Evolutionary conservation across 2,113 vertebrate genomes (phyloP).

Genomic region (Polypterus bichir): DNA sequence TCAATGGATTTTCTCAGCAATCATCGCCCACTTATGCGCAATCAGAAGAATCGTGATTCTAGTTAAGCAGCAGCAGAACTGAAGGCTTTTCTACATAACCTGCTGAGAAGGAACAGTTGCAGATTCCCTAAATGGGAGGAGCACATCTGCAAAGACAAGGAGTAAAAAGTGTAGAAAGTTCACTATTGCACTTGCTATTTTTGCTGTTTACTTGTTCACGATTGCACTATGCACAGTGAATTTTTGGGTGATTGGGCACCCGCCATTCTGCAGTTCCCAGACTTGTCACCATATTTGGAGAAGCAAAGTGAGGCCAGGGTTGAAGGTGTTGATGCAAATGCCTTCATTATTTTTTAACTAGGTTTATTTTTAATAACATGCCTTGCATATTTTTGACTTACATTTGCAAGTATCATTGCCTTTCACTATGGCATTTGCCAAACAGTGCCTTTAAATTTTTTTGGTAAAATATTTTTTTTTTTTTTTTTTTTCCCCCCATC

Average conservation of each 20-base stretch:
- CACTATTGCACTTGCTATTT: constrained; percentile 96
- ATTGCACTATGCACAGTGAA: constrained; percentile 92
- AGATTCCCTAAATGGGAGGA: constrained; percentile 39
- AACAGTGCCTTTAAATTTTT: constrained; percentile 96
- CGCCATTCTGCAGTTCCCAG: constrained; percentile 70
- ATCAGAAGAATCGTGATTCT: constrained; percentile 90
- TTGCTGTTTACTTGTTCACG: constrained; percentile 79
- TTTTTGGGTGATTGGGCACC: constrained; percentile 44
- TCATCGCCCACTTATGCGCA: constrained; percentile 94
- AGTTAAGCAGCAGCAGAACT: constrained; percentile 54
- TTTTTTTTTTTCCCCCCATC: constrained; percentile 54
- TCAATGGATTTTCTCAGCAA: constrained; percentile 87
- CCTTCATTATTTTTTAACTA: constrained; percentile 35
- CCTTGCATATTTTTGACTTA: constrained; percentile 78
- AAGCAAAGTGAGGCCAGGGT: constrained; percentile 62
- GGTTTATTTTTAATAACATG: constrained; percentile 50
- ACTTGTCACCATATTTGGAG: constrained; percentile 58
- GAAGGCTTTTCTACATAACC: constrained; percentile 25
- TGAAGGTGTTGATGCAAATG: constrained; percentile 51
- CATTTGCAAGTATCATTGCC: constrained; percentile 73
- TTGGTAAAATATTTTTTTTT: constrained; percentile 13
- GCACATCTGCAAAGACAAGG: constrained; percentile 60
- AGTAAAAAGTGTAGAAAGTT: constrained; percentile 61
- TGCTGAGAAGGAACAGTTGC: constrained; percentile 41
- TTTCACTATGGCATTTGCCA: constrained; percentile 79